A percentile compares a stretch with the other conserved stretches of the same genome.
Evolutionary conservation across 2,797 vertebrate genomes (phyloP).

Genomic region (Aplochiton taeniatus): DNA sequence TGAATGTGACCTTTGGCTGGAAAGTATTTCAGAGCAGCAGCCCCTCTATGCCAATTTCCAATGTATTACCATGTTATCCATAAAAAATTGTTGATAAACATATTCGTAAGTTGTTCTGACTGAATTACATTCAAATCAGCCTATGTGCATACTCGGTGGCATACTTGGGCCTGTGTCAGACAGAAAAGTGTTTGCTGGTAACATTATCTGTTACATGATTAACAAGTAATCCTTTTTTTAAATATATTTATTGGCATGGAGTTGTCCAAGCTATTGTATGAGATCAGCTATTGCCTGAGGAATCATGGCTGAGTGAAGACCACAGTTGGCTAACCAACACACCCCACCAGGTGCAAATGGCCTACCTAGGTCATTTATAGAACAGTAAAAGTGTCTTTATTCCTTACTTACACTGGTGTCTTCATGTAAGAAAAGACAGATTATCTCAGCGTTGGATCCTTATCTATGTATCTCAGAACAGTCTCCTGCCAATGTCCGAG

Average conservation of each 20-base stretch:
- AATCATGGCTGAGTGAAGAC: conserved; percentile 11
- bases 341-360: conserved; percentile 24
- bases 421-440: not conserved
- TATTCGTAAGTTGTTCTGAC: too few species aligned
- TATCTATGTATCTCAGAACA: not conserved
- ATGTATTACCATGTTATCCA: too few species aligned
- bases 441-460: conserved; percentile 2
- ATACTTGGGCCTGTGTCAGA: too few species aligned
- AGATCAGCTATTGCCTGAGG: conserved; percentile 5
- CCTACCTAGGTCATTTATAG: conserved; percentile 7
- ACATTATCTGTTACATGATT: too few species aligned
- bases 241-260: not conserved
- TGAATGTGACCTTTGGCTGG: too few species aligned
- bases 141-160: too few species aligned
- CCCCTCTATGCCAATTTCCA: too few species aligned
- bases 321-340: conserved; percentile 25
- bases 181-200: too few species aligned
- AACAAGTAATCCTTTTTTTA: not conserved
- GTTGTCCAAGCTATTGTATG: not conserved
- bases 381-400: too few species aligned
- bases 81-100: too few species aligned
- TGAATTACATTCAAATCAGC: too few species aligned
- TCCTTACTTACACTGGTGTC: not conserved
- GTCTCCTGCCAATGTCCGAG: not conserved
- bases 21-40: too few species aligned